phyloP scores from a whole-genome alignment of 53 echinoderm and acorn worm species.

The Paracentrotus lividus region DNA sequence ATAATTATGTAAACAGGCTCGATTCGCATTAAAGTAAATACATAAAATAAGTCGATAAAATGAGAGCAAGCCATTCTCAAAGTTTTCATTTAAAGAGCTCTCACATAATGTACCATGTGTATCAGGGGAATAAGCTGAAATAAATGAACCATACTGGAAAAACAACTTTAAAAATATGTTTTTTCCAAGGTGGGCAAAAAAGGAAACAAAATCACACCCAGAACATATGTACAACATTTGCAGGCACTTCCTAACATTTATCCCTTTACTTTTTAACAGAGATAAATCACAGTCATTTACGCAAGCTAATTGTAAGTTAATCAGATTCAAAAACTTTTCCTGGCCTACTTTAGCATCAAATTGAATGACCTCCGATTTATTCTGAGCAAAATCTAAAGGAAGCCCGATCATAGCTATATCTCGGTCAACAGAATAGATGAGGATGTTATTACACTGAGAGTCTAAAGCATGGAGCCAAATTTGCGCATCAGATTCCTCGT shows the following conservation, averaged over 20 bases:
- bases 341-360: constrained; percentile 63
- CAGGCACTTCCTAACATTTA: constrained; percentile 59
- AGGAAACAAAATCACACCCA: constrained; percentile 89
- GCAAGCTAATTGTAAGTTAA: constrained; percentile 59
- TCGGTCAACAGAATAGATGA: constrained; percentile 74
- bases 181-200: constrained; percentile 70
- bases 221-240: constrained; percentile 74
- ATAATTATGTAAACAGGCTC: not conserved
- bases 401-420: constrained; percentile 80
- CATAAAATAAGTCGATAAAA: not conserved
- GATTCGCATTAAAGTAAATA: not conserved
- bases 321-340: constrained; percentile 73
- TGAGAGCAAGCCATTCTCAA: too few relatives aligned
- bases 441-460: constrained; percentile 57
- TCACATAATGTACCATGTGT: too few relatives aligned
- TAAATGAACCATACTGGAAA: constrained; percentile 24
- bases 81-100: too few relatives aligned
- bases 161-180: constrained; percentile 70
- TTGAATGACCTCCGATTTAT: constrained; percentile 71
- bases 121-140: too few relatives aligned
- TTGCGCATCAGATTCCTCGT: constrained; percentile 81
- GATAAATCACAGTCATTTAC: constrained; percentile 64
- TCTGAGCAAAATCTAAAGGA: constrained; percentile 61
- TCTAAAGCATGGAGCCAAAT: constrained; percentile 84
- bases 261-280: constrained; percentile 4